Conservation (phyloP, 2,888 invertebrate genomes). For the Syritta pipiens region DNA sequence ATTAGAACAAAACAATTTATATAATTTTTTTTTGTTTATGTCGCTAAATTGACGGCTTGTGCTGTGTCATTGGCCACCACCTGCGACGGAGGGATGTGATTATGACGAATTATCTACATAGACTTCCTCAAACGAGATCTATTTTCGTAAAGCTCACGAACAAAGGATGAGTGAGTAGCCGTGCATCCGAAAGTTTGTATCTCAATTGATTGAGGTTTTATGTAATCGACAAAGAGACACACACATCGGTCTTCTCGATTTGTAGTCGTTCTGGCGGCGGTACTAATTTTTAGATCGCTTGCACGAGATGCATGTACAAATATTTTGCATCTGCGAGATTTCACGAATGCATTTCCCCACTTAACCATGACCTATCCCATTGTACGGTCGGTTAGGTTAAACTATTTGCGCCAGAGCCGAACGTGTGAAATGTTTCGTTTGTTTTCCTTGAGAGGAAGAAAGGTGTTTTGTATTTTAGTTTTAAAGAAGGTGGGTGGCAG, state of each 20-base stretch:
- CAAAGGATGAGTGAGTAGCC: not conserved
- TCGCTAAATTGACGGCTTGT: not conserved
- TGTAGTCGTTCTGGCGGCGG: not conserved
- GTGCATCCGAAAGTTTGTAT: conserved; percentile 13
- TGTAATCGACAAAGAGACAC: conserved; percentile 14
- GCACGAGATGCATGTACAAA: too few species aligned
- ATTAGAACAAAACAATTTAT: too few species aligned
- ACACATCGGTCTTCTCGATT: too few species aligned
- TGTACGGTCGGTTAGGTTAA: conserved; percentile 43
- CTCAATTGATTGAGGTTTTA: conserved; percentile 23
- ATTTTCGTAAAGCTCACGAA: not conserved
- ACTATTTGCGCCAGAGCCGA: conserved; percentile 28
- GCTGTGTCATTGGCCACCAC: conserved; percentile 6
- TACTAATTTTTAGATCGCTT: not conserved
- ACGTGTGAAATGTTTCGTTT: not conserved
- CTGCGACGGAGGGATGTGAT: not conserved
- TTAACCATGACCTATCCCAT: conserved; percentile 60
- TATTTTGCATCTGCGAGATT: conserved; percentile 24
- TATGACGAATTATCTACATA: conserved; percentile 25
- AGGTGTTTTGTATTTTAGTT: not conserved
- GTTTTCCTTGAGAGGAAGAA: not conserved
- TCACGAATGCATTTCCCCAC: conserved; percentile 25
- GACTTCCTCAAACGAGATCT: conserved; percentile 39
- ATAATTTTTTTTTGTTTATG: too few species aligned
- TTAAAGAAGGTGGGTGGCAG: not conserved